Evolutionary conservation across 2,113 vertebrate species (phyloP).

Genomic region (Syngnathus typhle): DNA sequence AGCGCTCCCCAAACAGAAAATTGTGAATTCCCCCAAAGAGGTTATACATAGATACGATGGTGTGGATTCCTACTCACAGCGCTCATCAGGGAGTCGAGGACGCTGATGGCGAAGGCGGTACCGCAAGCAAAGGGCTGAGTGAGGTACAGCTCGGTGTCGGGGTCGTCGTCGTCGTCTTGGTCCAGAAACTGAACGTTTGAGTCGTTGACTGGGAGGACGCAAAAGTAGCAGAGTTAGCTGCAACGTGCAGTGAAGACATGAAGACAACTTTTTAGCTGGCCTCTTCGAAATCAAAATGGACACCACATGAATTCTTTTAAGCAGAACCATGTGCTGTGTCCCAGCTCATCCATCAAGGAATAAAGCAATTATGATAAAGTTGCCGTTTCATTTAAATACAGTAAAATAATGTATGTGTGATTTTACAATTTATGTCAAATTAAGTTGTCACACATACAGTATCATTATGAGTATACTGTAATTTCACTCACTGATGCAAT

Average conservation of each 20-base stretch:
- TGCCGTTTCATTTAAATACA: background rate
- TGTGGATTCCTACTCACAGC: constrained; percentile 76
- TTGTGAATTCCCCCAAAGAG: background rate
- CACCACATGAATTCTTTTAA: background rate
- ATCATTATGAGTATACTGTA: no score
- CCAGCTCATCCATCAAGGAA: background rate
- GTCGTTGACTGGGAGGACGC: constrained; percentile 84
- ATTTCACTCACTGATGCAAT: background rate
- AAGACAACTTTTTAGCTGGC: background rate
- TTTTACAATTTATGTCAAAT: background rate
- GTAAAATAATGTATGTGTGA: background rate
- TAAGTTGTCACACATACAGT: no score
- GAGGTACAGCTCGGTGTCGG: constrained; percentile 97
- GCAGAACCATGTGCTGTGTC: background rate
- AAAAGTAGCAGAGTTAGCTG: constrained; percentile 19
- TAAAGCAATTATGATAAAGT: background rate
- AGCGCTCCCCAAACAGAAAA: background rate
- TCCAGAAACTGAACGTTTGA: constrained; percentile 99
- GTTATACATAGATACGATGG: no score
- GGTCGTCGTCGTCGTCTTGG: constrained; percentile 98
- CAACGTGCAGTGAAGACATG: background rate
- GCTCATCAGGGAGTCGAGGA: constrained; percentile 97
- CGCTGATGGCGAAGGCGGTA: constrained; percentile 95
- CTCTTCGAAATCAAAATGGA: background rate
- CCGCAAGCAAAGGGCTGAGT: constrained; percentile 98